Evolutionary conservation across 2,888 invertebrate species (phyloP), one percentile per base, ranked within the genome.

Genomic region (Mythimna vitellina): DNA sequence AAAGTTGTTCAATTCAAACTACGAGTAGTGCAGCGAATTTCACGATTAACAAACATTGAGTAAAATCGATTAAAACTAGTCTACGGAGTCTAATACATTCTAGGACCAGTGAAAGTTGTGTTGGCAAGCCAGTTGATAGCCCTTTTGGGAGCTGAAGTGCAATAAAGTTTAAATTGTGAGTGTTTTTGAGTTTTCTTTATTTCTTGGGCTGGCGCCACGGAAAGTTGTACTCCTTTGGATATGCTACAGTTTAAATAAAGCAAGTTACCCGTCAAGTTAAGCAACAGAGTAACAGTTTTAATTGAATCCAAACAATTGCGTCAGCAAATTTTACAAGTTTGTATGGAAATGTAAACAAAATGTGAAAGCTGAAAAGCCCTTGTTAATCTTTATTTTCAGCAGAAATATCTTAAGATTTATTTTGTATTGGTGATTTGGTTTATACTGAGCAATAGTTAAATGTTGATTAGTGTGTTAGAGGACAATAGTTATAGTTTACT

Each of bases 11-110:
- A n/a, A 51, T 51, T 51, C 12, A 17, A 78, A 75, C 62, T 64
- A 58, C 46, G 2, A 60, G 53, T 46, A 67, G 68, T 35, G 58
- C 53, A 51, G 61, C 57, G 72, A 70, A 73, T 71, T 75, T 65
- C 70, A 82, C 80, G 78, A 83, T 82, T 85, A 76, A 83, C 80
- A 78, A 76, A 83, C 77, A 78, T 86, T 65, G 68, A 83, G 75
- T 65, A 70, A 84, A 86, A 83, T 88, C 86, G 84, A 87, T 88
- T 89, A 85, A 84, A 78, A 74, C 70, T 65, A 67, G 73, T 77
- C 74, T 51, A 70, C 73, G 53, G 68, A 64, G 73, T 82, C 76
- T 80, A 83, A 84, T 84, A 85, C 78, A 84, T 79, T 84, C 85
- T 81, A 81, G 42, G 73, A 85, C 82, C 80, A 80, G 77, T 77